Evolutionary conservation across 2,888 invertebrate species (phyloP).

Genomic region (Strigamia transsilvanica): DNA sequence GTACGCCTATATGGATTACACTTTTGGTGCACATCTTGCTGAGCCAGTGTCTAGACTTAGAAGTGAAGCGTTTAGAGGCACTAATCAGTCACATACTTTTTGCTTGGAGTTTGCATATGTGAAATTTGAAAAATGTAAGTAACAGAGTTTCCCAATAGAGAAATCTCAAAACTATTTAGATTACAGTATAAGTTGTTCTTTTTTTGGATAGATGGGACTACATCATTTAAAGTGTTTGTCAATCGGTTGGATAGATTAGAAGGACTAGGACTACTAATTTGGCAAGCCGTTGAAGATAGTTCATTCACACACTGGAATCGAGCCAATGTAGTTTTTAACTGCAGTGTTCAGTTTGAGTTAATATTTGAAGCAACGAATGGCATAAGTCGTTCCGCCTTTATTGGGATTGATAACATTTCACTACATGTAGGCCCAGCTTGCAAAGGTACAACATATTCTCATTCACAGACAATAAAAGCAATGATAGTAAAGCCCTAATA

Average conservation of each 20-base stretch:
- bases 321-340: not conserved
- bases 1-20: conserved; percentile 27
- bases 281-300: not conserved
- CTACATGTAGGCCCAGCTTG: not conserved
- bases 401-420: not conserved
- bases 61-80: not conserved
- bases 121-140: not conserved
- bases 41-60: not conserved
- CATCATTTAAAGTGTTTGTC: not conserved
- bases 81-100: not conserved
- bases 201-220: too few relatives aligned
- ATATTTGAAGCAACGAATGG: not conserved
- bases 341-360: not conserved
- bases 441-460: not conserved
- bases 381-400: not conserved
- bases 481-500: too few relatives aligned
- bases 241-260: not conserved
- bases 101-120: conserved; percentile 39
- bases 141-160: not conserved
- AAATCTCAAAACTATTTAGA: not conserved
- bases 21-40: not conserved
- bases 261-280: not conserved
- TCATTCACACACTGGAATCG: not conserved
- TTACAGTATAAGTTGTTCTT: too few relatives aligned
- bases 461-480: not conserved